phyloP scores from a whole-genome alignment of 2,113 vertebrate genomes.

The Elachura formosa region DNA sequence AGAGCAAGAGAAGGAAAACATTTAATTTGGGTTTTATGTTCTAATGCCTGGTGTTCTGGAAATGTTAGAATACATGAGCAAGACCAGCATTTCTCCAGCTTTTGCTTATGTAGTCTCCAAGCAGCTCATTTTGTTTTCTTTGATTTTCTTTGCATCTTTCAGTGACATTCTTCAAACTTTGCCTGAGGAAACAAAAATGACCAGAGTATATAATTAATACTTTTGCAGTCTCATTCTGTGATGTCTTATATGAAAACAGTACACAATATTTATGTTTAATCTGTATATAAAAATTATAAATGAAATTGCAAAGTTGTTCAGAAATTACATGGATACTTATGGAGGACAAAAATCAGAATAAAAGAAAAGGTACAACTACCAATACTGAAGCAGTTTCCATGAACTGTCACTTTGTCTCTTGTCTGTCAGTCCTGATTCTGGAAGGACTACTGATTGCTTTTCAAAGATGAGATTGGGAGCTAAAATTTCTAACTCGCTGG shows the following conservation, averaged over 20 bases:
- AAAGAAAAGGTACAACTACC: neutral
- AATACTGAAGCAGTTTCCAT: neutral
- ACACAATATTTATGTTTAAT: neutral
- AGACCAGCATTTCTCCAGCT: neutral
- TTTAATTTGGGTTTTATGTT: neutral
- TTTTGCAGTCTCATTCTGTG: neutral
- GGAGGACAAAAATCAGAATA: neutral
- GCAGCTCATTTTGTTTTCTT: neutral
- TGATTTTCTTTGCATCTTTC: neutral
- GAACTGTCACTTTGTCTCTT: neutral
- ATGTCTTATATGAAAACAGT: neutral
- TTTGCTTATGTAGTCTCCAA: neutral
- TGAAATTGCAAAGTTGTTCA: neutral
- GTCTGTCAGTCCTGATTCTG: neutral
- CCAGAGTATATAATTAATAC: neutral
- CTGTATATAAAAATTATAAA: neutral
- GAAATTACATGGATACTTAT: neutral
- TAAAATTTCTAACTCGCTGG: neutral
- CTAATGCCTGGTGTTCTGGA: neutral
- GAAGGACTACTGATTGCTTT: neutral
- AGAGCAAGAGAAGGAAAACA: neutral
- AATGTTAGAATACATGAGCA: neutral
- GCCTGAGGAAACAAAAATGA: neutral
- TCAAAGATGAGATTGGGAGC: neutral
- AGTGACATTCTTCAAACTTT: neutral